Conservation (phyloP, 2,113 vertebrate genomes). For the Carassius gibelio region DNA sequence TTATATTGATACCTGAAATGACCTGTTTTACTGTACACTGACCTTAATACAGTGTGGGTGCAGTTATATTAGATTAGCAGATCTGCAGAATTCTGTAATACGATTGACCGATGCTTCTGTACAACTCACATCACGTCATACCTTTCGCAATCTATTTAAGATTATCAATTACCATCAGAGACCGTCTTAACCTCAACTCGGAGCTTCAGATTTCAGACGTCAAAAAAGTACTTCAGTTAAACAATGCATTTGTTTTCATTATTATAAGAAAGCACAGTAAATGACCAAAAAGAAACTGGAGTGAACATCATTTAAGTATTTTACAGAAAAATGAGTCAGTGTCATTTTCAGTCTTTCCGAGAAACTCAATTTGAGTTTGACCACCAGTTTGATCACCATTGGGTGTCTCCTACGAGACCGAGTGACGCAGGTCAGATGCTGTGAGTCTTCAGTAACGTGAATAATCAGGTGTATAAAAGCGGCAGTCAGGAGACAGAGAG, state of each 20-base stretch:
- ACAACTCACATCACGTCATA: constrained; percentile 48
- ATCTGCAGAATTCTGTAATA: constrained; percentile 57
- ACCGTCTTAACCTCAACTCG: background rate
- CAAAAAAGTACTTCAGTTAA: background rate
- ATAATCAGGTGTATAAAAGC: constrained; percentile 74
- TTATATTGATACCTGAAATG: background rate
- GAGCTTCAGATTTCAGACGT: background rate
- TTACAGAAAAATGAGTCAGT: constrained; percentile 46
- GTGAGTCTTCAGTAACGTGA: constrained; percentile 66
- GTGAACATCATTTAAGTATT: background rate
- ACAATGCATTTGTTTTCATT: no score
- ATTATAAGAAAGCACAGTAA: background rate
- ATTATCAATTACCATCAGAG: constrained; percentile 27
- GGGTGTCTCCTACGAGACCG: constrained; percentile 71
- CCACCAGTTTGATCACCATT: constrained; percentile 53
- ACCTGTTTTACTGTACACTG: background rate
- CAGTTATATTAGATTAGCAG: constrained; percentile 52
- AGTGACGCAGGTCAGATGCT: constrained; percentile 78
- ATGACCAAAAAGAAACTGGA: background rate
- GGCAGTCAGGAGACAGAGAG: constrained; percentile 51
- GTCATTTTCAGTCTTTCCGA: background rate
- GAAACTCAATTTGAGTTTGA: constrained; percentile 45
- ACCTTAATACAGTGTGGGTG: constrained; percentile 39
- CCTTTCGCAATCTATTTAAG: constrained; percentile 51
- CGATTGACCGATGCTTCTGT: constrained; percentile 48